Base-by-base conservation (phyloP, 2,113 vertebrate genomes). In the Solea solea region DNA sequence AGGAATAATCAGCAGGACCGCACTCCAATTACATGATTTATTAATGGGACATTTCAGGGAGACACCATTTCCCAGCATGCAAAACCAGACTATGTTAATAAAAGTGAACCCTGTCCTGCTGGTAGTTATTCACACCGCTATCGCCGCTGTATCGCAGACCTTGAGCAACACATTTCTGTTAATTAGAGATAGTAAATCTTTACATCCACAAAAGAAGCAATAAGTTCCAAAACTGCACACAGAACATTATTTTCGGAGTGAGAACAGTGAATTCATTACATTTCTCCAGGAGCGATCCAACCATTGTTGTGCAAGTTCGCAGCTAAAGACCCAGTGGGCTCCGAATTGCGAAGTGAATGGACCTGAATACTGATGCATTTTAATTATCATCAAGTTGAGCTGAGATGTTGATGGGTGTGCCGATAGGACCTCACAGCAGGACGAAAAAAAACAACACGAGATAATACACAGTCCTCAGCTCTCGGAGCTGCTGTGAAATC, bases 311-410 rank as follows among this genome's bases (percentile, higher is more conserved):
- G 48, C 59, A 71, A 53, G 54, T 52, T 66, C 59, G 65, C 51
- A 65, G n/a, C 42, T 15, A 49, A 45, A 13, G 28, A 42, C 55
- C 75, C 61, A 54, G 42, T 54, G 34, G 75, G 67, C 12, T 44
- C 40, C 34, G 12, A 42, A 49, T 28, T 27, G 58, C 58, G 27
- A 57, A 58, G 48, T 16, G 53, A 63, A 59, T 12, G 40, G 53
- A 27, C 54, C 28, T 46, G 67, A 65, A 77, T 77, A 60, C 52
- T 71, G 46, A 57, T 73, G 39, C 21, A 5, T 39, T 48, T 68
- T 48, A 41, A 71, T 60, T 40, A 54, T 57, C 41, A 73, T 59
- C 53, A 25, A 53, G 41, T n/a, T 5, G 15, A 27, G 59, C 15
- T 44, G 39, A 61, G 50, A 61, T 8, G 21, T 12, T 9, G 25